A percentile compares a stretch with the other conserved stretches of the same genome.
Conservation (phyloP, 2,888 invertebrate species). For the Melinaea menophilus region DNA sequence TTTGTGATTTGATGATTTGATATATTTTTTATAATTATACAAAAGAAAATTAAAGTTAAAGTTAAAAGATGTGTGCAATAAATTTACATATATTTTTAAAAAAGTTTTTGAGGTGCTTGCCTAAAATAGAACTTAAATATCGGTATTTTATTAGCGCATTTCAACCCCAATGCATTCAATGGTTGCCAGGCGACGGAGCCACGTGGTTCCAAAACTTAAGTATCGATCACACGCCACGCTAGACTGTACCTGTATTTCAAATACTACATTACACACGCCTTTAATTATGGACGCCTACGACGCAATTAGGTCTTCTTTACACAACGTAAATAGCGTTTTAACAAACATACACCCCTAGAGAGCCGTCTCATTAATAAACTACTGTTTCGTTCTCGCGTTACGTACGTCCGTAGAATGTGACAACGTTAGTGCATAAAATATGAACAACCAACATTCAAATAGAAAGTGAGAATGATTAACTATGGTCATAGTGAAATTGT, state of each 20-base stretch:
- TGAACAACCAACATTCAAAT: not conserved
- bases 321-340: constrained; percentile 34
- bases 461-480: not conserved
- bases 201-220: constrained; percentile 43
- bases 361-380: constrained; percentile 2
- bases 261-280: constrained; percentile 27
- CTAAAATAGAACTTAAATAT: too few relatives aligned
- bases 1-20: too few relatives aligned
- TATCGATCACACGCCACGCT: constrained; percentile 44
- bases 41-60: too few relatives aligned
- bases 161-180: constrained; percentile 29
- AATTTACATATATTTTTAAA: not conserved
- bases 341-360: constrained; percentile 29
- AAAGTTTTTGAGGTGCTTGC: not conserved
- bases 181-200: constrained; percentile 44
- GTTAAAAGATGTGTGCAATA: not conserved
- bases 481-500: not conserved
- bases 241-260: constrained; percentile 18
- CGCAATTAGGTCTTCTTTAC: constrained; percentile 55
- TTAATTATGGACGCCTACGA: constrained; percentile 51
- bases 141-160: constrained; percentile 11
- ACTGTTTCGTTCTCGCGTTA: not conserved
- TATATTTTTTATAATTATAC: too few relatives aligned
- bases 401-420: not conserved
- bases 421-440: not conserved